A percentile compares a stretch with the other conserved stretches of the same genome.
phyloP scores from a whole-genome alignment of 2,113 vertebrate genomes.

The Microtus pennsylvanicus region DNA sequence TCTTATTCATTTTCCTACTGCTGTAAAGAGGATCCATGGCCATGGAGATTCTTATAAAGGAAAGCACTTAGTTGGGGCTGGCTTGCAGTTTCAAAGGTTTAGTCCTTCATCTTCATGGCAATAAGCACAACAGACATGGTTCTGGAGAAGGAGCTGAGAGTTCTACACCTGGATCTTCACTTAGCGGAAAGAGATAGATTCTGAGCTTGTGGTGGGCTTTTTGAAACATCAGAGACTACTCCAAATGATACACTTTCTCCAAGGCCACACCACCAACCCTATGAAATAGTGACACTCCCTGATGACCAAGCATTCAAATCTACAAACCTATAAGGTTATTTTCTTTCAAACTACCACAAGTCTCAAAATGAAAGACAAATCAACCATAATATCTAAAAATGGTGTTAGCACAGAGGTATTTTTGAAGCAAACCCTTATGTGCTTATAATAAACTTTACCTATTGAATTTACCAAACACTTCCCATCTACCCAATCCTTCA shows the following conservation, averaged over 20 bases:
- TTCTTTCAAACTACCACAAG: background rate
- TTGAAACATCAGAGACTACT: background rate
- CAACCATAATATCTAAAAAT: background rate
- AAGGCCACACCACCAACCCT: background rate
- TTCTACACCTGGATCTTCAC: background rate
- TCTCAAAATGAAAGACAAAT: background rate
- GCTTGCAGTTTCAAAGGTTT: background rate
- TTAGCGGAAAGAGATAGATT: background rate
- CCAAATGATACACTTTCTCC: background rate
- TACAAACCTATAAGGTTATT: background rate
- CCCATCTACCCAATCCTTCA: background rate
- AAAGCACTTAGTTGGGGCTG: background rate
- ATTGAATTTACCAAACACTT: background rate
- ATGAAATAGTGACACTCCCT: background rate
- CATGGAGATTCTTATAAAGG: background rate
- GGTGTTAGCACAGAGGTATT: background rate
- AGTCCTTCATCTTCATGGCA: background rate
- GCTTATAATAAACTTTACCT: background rate
- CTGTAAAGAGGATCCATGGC: background rate
- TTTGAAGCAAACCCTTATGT: background rate
- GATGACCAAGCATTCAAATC: too few species aligned
- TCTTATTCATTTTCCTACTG: background rate
- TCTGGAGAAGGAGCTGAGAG: background rate
- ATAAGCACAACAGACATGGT: background rate
- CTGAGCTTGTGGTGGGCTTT: too few species aligned